Base-by-base conservation (phyloP, 2,888 invertebrate genomes). In the Eupelmus urozonus region DNA sequence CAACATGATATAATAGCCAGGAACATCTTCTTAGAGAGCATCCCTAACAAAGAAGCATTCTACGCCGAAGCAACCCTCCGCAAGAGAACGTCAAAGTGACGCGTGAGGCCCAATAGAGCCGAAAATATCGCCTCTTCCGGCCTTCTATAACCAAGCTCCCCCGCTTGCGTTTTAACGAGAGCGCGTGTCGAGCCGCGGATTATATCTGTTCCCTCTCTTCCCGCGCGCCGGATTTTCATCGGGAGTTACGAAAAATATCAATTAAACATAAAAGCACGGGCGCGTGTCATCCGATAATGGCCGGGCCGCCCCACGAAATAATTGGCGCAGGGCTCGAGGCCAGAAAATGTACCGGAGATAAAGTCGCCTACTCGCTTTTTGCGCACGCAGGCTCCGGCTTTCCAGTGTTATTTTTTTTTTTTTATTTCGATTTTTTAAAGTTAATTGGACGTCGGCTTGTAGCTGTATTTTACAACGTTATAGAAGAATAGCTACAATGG, bases 201-300 rank as follows among this genome's bases (percentile, higher is more conserved):
- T 87, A 86, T 88, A 86, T 87, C 85, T 88, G 87, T 87, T 85
- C 29, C 49, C 27, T 29, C 49, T 13, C 80, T 20, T 72, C 11
- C 63, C 78, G 73, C 82, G 82, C 80, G 78, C 80, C 2, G 87
- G 87, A 88, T 88, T 87, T 55, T 86, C 84, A 83, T 82, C 81
- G 25, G 84, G 87, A 86, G 87, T 88, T 88, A 89, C 89, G 87
- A 89, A 89, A 89, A 89, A 89, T 89, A 89, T 89, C 89, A 89
- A 89, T 89, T 89, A 89, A 89, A 89, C 88, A 89, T 86, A 87
- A 89, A 89, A 89, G 88, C 88, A 83, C 83, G 84, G 85, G 85
- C 81, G 84, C 88, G 86, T 89, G 89, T 89, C 89, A 89, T 89
- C 88, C 88, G 88, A 88, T 89, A 89, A 89, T 89, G 88, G 88